Evolutionary conservation across 2,113 vertebrate genomes (phyloP).

Genomic region (Albula glossodonta): DNA sequence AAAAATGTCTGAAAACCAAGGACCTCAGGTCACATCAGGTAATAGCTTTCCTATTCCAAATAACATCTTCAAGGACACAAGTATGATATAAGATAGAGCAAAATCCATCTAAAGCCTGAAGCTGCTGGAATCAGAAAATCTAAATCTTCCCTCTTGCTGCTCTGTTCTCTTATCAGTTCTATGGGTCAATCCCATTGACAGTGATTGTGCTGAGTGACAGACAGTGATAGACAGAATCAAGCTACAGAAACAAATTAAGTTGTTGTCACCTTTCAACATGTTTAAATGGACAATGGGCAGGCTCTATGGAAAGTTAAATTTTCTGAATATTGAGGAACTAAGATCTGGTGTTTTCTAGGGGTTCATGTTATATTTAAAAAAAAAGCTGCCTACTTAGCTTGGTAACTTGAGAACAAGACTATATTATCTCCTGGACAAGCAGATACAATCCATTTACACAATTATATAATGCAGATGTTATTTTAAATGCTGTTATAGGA

Average conservation of each 20-base stretch:
- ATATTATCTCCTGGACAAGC: neutral
- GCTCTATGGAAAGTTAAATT: too few species aligned
- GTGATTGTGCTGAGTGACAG: neutral
- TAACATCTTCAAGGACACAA: neutral
- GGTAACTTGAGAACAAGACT: neutral
- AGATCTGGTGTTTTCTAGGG: too few species aligned
- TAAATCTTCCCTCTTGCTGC: neutral
- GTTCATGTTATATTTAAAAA: too few species aligned
- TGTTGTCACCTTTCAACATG: too few species aligned
- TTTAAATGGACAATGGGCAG: too few species aligned
- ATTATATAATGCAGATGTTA: neutral
- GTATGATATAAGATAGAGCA: neutral
- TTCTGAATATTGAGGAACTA: too few species aligned
- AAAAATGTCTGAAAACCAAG: too few species aligned
- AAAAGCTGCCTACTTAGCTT: neutral
- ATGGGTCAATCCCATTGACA: neutral
- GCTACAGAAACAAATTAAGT: too few species aligned
- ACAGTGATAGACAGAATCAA: neutral
- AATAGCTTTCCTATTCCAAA: neutral
- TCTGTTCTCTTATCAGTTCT: neutral
- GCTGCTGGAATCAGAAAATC: too few species aligned
- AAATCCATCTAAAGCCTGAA: neutral
- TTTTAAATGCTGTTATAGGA: neutral
- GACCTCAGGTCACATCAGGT: too few species aligned
- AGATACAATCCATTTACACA: neutral